These are phyloP conservation scores for Plumapathes pennacea DNA, from an alignment of 92 coral and sea anemone genomes.

Conservation along the genomic window DNA sequence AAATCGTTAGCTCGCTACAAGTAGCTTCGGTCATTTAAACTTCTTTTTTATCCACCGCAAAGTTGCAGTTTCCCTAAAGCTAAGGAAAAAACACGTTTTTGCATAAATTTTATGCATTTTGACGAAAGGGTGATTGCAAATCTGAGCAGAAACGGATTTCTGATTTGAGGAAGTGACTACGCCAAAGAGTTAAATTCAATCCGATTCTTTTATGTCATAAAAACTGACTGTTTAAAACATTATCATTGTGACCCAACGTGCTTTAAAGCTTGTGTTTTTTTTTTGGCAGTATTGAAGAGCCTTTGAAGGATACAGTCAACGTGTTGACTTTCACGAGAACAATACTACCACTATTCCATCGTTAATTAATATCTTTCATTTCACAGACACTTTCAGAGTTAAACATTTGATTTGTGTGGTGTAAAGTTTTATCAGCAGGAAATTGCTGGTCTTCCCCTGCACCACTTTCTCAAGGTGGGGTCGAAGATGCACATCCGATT, in stretches of 20 bases:
- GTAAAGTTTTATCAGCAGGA: too few relatives aligned
- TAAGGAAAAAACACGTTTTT: constrained; percentile 45
- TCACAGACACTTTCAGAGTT: constrained; percentile 61
- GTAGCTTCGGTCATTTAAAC: too few relatives aligned
- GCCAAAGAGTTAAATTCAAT: constrained; percentile 18
- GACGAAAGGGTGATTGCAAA: too few relatives aligned
- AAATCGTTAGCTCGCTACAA: too few relatives aligned
- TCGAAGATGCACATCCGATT: neutral
- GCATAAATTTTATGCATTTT: constrained; percentile 64
- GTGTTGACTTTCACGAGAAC: constrained; percentile 97
- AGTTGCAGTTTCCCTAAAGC: too few relatives aligned
- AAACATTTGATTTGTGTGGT: constrained; percentile 9
- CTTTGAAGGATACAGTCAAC: constrained; percentile 83
- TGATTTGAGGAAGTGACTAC: constrained; percentile 21
- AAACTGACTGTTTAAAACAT: constrained; percentile 59
- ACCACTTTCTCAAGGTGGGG: too few relatives aligned
- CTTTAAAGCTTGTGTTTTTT: constrained; percentile 65
- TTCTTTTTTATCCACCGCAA: too few relatives aligned
- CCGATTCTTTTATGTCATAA: constrained; percentile 37
- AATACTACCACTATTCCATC: constrained; percentile 83
- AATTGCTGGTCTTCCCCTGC: too few relatives aligned
- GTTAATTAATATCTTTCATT: constrained; percentile 91
- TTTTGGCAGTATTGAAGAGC: constrained; percentile 79
- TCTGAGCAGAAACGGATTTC: constrained; percentile 42
- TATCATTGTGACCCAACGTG: constrained; percentile 75